Conservation (phyloP, 2,113 vertebrate species). For the Pluvianellus socialis region DNA sequence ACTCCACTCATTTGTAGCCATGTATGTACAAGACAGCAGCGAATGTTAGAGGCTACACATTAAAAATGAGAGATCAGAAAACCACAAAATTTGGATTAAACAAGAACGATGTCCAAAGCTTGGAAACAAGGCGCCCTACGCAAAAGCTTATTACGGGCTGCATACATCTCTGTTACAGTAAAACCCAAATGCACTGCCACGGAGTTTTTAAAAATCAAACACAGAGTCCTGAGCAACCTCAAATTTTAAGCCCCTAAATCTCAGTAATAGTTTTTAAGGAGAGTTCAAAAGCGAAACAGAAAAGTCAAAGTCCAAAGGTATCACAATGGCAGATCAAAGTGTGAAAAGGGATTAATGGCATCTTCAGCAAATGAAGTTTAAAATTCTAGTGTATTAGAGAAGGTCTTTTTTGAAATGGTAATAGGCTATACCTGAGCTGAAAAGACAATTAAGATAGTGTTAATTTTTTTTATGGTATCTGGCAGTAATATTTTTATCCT, state of each 20-base stretch:
- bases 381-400: constrained; percentile 74
- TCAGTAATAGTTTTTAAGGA: constrained; percentile 71
- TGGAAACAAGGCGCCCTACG: not conserved
- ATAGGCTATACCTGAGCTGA: constrained; percentile 80
- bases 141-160: not conserved
- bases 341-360: constrained; percentile 75
- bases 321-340: constrained; percentile 78
- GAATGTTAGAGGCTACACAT: not conserved
- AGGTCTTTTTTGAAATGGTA: constrained; percentile 80
- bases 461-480: constrained; percentile 80
- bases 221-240: constrained; percentile 15
- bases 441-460: constrained; percentile 85
- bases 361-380: constrained; percentile 71
- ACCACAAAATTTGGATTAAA: not conserved
- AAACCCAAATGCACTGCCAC: not conserved
- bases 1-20: not conserved
- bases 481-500: constrained; percentile 83
- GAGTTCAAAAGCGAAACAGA: constrained; percentile 74
- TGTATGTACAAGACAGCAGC: accelerated
- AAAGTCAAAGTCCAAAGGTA: constrained; percentile 68
- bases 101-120: not conserved
- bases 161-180: not conserved
- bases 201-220: constrained; percentile 42
- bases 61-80: not conserved
- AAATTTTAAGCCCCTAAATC: constrained; percentile 52